phyloP scores from a whole-genome alignment of 92 coral and sea anemone species.

The Phenganax marumi region DNA sequence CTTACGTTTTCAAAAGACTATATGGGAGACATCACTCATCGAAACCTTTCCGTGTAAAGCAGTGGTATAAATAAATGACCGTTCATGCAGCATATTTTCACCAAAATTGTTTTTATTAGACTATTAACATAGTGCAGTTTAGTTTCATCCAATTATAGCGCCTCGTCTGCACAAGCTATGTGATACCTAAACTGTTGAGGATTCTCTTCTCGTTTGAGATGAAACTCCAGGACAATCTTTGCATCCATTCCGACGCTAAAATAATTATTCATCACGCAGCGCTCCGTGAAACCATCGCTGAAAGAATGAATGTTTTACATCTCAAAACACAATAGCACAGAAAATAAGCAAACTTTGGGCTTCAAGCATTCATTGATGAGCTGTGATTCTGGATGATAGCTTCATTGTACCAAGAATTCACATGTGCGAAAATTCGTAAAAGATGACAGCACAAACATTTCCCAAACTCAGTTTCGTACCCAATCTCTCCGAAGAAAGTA shows the following conservation, averaged over 20 bases:
- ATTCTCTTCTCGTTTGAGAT: slow-evolving; percentile 87
- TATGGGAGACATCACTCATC: too few relatives aligned
- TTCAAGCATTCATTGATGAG: too few relatives aligned
- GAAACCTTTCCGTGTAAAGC: too few relatives aligned
- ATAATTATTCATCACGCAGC: slow-evolving; percentile 92
- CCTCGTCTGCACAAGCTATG: background rate
- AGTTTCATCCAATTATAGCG: background rate
- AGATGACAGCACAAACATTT: too few relatives aligned
- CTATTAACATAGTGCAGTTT: background rate
- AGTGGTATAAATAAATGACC: too few relatives aligned
- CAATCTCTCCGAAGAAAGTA: too few relatives aligned
- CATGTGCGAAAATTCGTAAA: too few relatives aligned
- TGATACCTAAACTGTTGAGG: slow-evolving; percentile 89
- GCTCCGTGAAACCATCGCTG: slow-evolving; percentile 87
- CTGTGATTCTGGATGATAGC: too few relatives aligned
- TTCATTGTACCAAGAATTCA: too few relatives aligned
- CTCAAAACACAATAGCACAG: background rate
- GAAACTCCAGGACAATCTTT: slow-evolving; percentile 87
- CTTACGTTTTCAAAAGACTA: too few relatives aligned
- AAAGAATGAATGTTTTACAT: slow-evolving; percentile 11
- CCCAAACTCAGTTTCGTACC: too few relatives aligned
- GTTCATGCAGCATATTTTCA: too few relatives aligned
- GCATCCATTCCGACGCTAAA: slow-evolving; percentile 96
- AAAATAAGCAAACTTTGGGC: background rate
- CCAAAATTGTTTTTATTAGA: background rate